Evolutionary conservation across 2,113 vertebrate genomes (phyloP).

Genomic region (Odontophorus gujanensis): DNA sequence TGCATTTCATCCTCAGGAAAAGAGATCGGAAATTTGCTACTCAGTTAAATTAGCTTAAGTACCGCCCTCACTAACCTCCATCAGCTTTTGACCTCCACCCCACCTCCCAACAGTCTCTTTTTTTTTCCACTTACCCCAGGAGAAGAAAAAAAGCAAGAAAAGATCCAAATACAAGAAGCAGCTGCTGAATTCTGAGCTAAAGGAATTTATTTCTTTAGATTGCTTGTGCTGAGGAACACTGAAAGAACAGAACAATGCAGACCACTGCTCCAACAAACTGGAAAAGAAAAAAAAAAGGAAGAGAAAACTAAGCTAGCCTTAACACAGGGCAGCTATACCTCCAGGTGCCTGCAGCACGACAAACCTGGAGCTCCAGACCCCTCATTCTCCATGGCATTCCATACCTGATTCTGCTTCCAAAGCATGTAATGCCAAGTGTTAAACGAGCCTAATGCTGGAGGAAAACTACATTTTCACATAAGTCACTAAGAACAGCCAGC

Average conservation of each 20-base stretch:
- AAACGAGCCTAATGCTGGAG: not conserved
- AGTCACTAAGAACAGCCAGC: not conserved
- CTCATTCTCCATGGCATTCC: not conserved
- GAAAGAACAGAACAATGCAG: not conserved
- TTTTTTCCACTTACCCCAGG: not conserved
- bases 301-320: not conserved
- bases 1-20: not conserved
- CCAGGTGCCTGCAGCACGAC: not conserved
- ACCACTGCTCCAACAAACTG: not conserved
- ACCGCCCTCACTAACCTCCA: not conserved
- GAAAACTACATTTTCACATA: not conserved
- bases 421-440: not conserved
- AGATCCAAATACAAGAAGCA: not conserved
- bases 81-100: not conserved
- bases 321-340: not conserved
- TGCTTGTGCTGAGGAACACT: not conserved
- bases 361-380: not conserved
- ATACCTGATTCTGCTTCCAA: not conserved
- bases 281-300: not conserved
- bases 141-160: not conserved
- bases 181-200: not conserved
- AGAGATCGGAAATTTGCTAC: not conserved
- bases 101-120: not conserved
- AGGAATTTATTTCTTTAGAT: not conserved
- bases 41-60: not conserved